Evolutionary conservation across 2,888 invertebrate species (phyloP).

Genomic region (Volucella bombylans): DNA sequence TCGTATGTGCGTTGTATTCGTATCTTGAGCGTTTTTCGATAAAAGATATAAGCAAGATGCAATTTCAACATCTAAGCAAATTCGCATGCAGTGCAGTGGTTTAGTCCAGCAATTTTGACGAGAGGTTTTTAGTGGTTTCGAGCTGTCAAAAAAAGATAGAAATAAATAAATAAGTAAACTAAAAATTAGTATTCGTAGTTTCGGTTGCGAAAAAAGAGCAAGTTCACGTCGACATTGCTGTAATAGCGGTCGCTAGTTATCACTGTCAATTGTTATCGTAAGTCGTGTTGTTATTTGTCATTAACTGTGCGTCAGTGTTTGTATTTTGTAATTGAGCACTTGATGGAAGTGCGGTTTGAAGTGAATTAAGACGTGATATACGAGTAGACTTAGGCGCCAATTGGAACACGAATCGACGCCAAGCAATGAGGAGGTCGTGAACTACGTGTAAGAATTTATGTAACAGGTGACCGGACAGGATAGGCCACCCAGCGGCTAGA

Average conservation of each 20-base stretch:
- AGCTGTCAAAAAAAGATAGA: slow-evolving; percentile 8
- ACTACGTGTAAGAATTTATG: background rate
- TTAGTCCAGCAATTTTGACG: background rate
- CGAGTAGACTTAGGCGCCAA: background rate
- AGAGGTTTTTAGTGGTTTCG: background rate
- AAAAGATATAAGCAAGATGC: slow-evolving; percentile 49
- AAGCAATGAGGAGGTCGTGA: background rate
- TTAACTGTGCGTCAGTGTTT: slow-evolving; percentile 42
- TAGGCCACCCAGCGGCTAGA: background rate
- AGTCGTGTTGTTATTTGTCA: slow-evolving; percentile 14
- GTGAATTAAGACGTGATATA: background rate
- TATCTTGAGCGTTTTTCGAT: slow-evolving; percentile 18
- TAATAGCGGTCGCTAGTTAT: slow-evolving; percentile 35
- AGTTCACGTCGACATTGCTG: slow-evolving; percentile 50
- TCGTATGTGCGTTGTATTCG: background rate
- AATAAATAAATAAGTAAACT: background rate
- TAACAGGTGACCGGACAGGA: background rate
- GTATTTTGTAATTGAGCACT: slow-evolving; percentile 14
- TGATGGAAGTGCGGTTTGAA: background rate
- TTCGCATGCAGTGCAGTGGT: slow-evolving; percentile 36
- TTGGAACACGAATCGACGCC: background rate
- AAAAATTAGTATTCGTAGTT: background rate
- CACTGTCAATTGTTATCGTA: slow-evolving; percentile 5
- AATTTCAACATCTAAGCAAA: background rate
- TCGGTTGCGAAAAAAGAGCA: slow-evolving; percentile 54